Evolutionary conservation across 2,888 invertebrate species (phyloP).

Genomic region (Laothoe populi): DNA sequence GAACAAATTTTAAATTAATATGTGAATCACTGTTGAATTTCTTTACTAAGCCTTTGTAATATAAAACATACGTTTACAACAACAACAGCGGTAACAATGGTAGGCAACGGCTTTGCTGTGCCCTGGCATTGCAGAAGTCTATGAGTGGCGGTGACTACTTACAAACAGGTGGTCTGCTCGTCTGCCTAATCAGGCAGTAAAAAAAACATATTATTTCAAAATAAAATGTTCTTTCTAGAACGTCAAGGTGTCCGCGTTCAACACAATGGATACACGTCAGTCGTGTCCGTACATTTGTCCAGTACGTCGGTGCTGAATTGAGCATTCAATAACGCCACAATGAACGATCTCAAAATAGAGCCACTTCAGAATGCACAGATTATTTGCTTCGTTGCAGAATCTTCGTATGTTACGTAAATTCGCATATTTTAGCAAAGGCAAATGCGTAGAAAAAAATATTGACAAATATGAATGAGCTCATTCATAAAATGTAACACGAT

Average conservation of each 20-base stretch:
- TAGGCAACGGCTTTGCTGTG: no score
- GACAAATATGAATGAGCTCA: not conserved
- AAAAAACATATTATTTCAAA: not conserved
- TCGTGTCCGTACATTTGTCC: constrained; percentile 21
- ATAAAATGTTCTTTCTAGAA: not conserved
- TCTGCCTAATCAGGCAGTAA: no score
- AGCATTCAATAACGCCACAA: constrained; percentile 28
- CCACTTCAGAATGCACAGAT: constrained; percentile 3
- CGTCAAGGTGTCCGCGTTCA: not conserved
- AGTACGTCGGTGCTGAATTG: constrained; percentile 27
- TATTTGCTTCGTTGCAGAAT: not conserved
- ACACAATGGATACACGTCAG: not conserved
- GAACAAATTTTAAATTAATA: not conserved
- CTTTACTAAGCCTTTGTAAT: not conserved
- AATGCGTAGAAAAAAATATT: not conserved
- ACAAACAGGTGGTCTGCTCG: no score
- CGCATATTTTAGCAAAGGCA: not conserved
- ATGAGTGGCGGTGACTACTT: no score
- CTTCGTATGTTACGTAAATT: not conserved
- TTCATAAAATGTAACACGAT: constrained; percentile 13
- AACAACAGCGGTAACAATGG: no score
- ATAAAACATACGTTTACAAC: no score
- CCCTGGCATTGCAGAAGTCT: no score
- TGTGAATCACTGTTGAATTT: not conserved
- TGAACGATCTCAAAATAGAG: constrained; percentile 28